These are phyloP conservation scores for Percopsis transmontana DNA, from an alignment of 2,113 vertebrate genomes.

Conservation along the genomic window DNA sequence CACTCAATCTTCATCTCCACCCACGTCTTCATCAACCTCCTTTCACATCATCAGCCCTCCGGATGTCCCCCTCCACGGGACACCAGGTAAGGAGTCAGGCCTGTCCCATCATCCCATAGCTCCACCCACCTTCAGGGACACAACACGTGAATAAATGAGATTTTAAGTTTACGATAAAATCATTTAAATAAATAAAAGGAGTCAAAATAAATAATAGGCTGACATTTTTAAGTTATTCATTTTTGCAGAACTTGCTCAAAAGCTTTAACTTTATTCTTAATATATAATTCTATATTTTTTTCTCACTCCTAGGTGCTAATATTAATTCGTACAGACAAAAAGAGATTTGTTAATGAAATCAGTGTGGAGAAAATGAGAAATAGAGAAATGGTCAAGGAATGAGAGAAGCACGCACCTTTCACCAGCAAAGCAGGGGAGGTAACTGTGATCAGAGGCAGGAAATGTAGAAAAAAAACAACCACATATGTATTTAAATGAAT, in stretches of 20 bases:
- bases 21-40: slow-evolving; percentile 67
- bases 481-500: too few species aligned
- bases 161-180: too few species aligned
- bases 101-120: slow-evolving; percentile 15
- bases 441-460: too few species aligned
- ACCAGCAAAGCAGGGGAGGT: too few species aligned
- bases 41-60: slow-evolving; percentile 63
- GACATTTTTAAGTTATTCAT: slow-evolving; percentile 6
- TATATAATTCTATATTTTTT: too few species aligned
- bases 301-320: neutral
- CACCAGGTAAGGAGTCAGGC: slow-evolving; percentile 74
- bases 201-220: slow-evolving; percentile 3
- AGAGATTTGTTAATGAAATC: neutral
- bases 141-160: slow-evolving; percentile 52
- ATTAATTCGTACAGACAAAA: too few species aligned
- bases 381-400: neutral
- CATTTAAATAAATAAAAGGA: neutral
- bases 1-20: slow-evolving; percentile 57
- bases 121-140: slow-evolving; percentile 29
- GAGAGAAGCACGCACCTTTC: neutral
- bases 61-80: slow-evolving; percentile 39
- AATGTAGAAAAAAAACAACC: too few species aligned
- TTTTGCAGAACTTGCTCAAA: neutral
- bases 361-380: slow-evolving; percentile 6
- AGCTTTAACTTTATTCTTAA: neutral